phyloP scores from a whole-genome alignment of 2,888 invertebrate genomes.

The Myathropa florea region DNA sequence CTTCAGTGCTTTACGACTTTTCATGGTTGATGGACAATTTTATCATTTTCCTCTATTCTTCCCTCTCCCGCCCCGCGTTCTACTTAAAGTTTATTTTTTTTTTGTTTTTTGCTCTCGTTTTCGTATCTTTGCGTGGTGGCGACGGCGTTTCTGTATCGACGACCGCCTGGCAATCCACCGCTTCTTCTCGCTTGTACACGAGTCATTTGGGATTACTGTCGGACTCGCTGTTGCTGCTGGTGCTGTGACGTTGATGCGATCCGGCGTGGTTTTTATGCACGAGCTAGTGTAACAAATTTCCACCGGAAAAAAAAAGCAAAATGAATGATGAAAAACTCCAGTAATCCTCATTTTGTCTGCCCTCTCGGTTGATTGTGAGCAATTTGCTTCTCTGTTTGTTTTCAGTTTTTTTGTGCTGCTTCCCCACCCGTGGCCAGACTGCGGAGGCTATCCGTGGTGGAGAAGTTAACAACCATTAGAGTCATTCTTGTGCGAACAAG shows the following conservation, averaged over 20 bases:
- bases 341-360: neutral
- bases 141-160: neutral
- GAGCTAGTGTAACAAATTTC: neutral
- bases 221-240: neutral
- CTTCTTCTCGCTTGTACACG: neutral
- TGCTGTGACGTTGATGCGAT: neutral
- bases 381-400: neutral
- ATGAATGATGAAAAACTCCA: neutral
- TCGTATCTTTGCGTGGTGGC: neutral
- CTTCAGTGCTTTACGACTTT: neutral
- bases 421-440: no score
- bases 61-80: neutral
- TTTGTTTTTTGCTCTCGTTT: neutral
- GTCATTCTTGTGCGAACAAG: slow-evolving; percentile 18
- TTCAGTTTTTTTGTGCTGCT: neutral
- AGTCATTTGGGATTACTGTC: neutral
- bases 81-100: neutral
- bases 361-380: neutral
- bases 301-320: neutral
- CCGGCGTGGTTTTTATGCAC: neutral
- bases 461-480: neutral
- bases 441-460: neutral
- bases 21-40: neutral
- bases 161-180: neutral
- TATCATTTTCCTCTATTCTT: neutral